phyloP scores from a whole-genome alignment of 2,888 invertebrate genomes.

The Podabrus alpinus region DNA sequence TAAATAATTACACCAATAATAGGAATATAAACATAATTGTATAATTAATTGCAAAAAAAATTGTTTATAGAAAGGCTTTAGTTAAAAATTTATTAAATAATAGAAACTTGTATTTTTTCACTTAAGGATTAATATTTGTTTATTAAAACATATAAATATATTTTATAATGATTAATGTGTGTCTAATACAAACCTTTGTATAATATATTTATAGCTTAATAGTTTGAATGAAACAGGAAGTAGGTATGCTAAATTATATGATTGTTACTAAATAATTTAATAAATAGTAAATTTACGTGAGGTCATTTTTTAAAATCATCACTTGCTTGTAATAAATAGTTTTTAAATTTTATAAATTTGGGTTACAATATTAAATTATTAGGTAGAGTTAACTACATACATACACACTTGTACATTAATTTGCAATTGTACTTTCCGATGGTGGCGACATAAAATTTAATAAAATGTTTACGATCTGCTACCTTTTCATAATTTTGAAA shows the following conservation, averaged over 20 bases:
- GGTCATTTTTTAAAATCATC: background rate
- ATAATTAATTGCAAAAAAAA: too few species aligned
- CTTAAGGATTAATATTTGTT: background rate
- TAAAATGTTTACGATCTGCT: background rate
- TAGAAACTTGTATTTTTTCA: background rate
- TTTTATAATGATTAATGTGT: conserved; percentile 2
- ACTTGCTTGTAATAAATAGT: background rate
- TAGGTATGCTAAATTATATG: background rate
- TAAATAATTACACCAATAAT: too few species aligned
- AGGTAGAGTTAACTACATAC: background rate
- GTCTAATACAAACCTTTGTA: conserved; percentile 3
- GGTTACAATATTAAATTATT: background rate
- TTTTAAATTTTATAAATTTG: background rate
- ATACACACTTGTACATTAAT: background rate
- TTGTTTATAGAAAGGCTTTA: too few species aligned
- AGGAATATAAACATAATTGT: too few species aligned
- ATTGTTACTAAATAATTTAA: conserved; percentile 4
- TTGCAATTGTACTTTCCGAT: background rate
- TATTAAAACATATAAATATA: background rate
- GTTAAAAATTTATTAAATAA: background rate
- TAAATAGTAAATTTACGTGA: conserved; percentile 1
- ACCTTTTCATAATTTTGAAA: background rate
- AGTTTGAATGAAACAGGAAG: background rate
- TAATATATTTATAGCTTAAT: background rate
- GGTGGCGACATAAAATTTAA: background rate